A percentile compares a stretch with the other conserved stretches of the same genome.
phyloP scores from a whole-genome alignment of 2,797 vertebrate genomes.

The Betta splendens region DNA sequence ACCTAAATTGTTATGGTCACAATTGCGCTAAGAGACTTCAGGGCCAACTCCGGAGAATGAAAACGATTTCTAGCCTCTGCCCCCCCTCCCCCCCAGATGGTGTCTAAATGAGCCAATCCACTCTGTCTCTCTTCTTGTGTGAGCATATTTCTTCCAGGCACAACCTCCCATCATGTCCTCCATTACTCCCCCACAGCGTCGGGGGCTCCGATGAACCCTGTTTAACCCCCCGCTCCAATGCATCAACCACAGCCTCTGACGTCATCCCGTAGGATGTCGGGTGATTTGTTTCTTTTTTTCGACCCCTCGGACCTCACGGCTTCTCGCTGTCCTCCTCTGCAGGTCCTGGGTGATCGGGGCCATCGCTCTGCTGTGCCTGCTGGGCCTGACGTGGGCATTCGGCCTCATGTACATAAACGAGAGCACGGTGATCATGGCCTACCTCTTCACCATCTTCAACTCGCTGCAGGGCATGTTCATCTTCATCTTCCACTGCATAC shows the following conservation, averaged over 20 bases:
- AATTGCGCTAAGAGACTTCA: conserved; percentile 46
- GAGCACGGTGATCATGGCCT: conserved; percentile 97
- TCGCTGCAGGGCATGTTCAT: conserved; percentile 99
- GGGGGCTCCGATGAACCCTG: conserved; percentile 45
- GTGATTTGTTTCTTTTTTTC: background rate
- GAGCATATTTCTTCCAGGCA: conserved; percentile 52
- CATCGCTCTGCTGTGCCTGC: conserved; percentile 94
- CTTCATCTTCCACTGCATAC: conserved; percentile 99
- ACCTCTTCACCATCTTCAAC: conserved; percentile 99
- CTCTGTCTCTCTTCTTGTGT: conserved; percentile 28
- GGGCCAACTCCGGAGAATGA: conserved; percentile 37
- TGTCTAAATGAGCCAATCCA: conserved; percentile 51
- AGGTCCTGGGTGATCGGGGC: conserved; percentile 98
- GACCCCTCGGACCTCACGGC: conserved; percentile 1
- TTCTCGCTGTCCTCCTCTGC: conserved; percentile 16
- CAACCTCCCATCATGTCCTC: conserved; percentile 55
- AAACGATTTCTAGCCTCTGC: conserved; percentile 43
- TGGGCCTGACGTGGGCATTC: conserved; percentile 98
- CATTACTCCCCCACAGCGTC: conserved; percentile 45
- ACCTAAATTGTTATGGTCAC: conserved; percentile 39
- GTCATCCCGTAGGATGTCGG: background rate
- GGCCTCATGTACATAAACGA: conserved; percentile 98
- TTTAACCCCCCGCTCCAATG: conserved; percentile 52
- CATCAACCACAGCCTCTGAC: conserved; percentile 31
- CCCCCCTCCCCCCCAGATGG: conserved; percentile 33